Evolutionary conservation across 37 sponge, comb jelly and placozoan species (phyloP), one percentile per base, ranked within the genome.

Genomic region (Corticium candelabrum): DNA sequence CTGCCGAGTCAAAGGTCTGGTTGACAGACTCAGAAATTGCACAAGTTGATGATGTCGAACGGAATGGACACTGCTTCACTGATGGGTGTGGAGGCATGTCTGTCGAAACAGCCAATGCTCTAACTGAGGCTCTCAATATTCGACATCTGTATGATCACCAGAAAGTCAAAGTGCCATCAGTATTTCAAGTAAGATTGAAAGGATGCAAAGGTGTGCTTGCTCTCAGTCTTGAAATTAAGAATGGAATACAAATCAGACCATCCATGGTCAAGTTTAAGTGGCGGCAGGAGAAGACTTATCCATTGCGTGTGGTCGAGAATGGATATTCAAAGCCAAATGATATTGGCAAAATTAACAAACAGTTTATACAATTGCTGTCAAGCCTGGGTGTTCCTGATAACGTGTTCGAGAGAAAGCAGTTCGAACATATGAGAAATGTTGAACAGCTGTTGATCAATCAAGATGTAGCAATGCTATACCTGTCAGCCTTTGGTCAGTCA

Each of bases 61-160:
- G 35, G 7, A 1, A 35, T 37, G 81, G 77, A 2, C 35, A 37
- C 37, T 87, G 83, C 39, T 91, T 87, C 57, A 91, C 92, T 0
- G 92, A 91, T 83, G 92, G 92, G 27, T 91, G 92, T 88, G 92
- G 92, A 31, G 41, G 39, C n/a, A 70, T 91, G 4, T 74, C 85
- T 29, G 37, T 41, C 1, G 35, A 80, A 3, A 31, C 87, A 30
- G 92, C 92, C 0, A 38, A 41, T 40, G 33, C 68, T 67, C 15
- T 90, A 5, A 40, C 33, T 41, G 41, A 84, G 41, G 37, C 57
- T 33, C n/a, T 74, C 43, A 35, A 78, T 27, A 11, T 74, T 31
- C 34, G 35, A 21, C 2, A 32, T 3, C 32, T 39, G 21, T 36
- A 69, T 34, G 81, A 82, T 2, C 76, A 69, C 2, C 43, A 56